These are phyloP conservation scores for Acrobasis consociella DNA, from an alignment of 2,888 invertebrate genomes.

Conservation along the genomic window DNA sequence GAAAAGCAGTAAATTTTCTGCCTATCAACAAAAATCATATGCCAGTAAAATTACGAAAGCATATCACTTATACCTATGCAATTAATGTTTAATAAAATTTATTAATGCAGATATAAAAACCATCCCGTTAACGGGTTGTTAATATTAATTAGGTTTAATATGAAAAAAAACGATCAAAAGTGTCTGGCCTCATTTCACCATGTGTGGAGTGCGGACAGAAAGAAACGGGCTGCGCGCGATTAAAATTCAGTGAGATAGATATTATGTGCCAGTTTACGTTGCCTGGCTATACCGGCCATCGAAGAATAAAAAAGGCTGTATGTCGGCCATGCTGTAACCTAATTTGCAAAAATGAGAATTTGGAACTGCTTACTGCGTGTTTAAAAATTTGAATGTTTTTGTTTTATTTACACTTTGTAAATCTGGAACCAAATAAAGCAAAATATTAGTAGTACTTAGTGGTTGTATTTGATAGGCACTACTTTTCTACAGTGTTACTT, in stretches of 20 bases:
- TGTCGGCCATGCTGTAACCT: background rate
- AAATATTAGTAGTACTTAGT: too few relatives aligned
- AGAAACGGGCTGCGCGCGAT: background rate
- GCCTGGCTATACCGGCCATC: too few relatives aligned
- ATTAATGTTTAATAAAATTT: background rate
- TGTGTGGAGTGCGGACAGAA: slow-evolving; percentile 9
- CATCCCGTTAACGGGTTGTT: background rate
- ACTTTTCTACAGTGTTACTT: too few relatives aligned
- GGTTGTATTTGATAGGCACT: too few relatives aligned
- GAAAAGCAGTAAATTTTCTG: too few relatives aligned
- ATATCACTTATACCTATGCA: background rate
- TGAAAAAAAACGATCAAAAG: slow-evolving; percentile 5
- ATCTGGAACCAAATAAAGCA: too few relatives aligned
- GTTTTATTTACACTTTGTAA: too few relatives aligned
- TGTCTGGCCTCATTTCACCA: slow-evolving; percentile 16
- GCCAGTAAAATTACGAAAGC: background rate
- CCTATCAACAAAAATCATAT: background rate
- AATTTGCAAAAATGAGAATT: background rate
- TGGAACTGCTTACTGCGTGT: too few relatives aligned
- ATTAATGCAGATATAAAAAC: background rate
- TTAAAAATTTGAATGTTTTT: too few relatives aligned
- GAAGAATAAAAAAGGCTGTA: background rate
- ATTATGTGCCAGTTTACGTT: slow-evolving; percentile 10
- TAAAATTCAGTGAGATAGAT: slow-evolving; percentile 6
- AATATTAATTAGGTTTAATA: slow-evolving; percentile 18